Evolutionary conservation across 2,888 invertebrate genomes (phyloP).

Genomic region (Colostygia pectinataria): DNA sequence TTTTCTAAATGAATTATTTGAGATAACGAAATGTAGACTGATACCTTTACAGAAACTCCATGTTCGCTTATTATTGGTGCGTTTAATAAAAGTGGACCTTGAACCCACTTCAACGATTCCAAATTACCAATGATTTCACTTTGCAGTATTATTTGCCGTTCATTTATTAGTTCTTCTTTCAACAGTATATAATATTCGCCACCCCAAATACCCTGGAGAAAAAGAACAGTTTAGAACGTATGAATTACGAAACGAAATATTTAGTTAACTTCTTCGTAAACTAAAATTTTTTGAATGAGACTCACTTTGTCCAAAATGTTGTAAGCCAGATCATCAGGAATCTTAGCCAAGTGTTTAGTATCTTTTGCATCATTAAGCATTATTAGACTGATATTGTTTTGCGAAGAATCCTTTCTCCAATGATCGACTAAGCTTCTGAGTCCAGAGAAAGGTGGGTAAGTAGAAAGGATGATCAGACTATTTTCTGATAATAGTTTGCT

Average conservation of each 20-base stretch:
- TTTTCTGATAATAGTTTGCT: conserved; percentile 26
- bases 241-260: too few species aligned
- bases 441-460: conserved; percentile 37
- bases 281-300: background rate
- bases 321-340: conserved; percentile 33
- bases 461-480: conserved; percentile 36
- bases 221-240: background rate
- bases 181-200: conserved; percentile 44
- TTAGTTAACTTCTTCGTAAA: background rate
- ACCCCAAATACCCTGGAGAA: conserved; percentile 40
- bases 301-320: conserved; percentile 38
- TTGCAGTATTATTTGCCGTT: conserved; percentile 10
- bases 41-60: conserved; percentile 50
- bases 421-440: conserved; percentile 36
- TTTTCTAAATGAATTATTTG: too few species aligned
- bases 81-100: conserved; percentile 28
- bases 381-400: conserved; percentile 36
- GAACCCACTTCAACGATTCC: conserved; percentile 50
- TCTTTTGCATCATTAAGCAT: conserved; percentile 28
- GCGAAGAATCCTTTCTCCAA: conserved; percentile 37
- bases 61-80: background rate
- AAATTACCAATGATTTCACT: conserved; percentile 42
- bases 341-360: conserved; percentile 20
- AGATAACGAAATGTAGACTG: too few species aligned
- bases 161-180: conserved; percentile 15